phyloP scores from a whole-genome alignment of 2,888 invertebrate genomes.

The Rhamphomyia laevipes region DNA sequence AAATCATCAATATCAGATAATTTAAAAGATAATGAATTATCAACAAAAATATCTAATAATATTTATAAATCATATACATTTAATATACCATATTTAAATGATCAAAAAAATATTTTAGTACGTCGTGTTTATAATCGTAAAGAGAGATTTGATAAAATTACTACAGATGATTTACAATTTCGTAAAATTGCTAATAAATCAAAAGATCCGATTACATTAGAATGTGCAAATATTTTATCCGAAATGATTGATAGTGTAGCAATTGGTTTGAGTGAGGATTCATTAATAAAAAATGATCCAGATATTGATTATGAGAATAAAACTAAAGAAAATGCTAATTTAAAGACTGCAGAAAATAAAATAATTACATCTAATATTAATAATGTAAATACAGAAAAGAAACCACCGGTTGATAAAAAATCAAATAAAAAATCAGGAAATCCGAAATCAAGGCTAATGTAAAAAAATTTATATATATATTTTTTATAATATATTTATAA shows the following conservation, averaged over 20 bases:
- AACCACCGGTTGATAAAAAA: background rate
- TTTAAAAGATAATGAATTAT: conserved; percentile 15
- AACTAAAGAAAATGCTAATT: conserved; percentile 16
- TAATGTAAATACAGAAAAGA: background rate
- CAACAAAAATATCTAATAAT: conserved; percentile 5
- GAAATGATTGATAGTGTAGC: conserved; percentile 49
- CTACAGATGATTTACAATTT: conserved; percentile 24
- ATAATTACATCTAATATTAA: background rate
- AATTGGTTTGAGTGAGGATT: conserved; percentile 45
- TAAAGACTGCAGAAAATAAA: conserved; percentile 17
- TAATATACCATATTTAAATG: conserved; percentile 45
- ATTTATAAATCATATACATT: conserved; percentile 40
- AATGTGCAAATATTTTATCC: conserved; percentile 38
- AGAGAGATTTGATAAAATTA: conserved; percentile 23
- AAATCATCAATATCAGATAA: background rate
- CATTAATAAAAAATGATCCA: conserved; percentile 38
- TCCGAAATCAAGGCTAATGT: background rate
- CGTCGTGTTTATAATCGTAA: conserved; percentile 33
- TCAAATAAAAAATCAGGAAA: background rate
- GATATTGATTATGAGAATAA: conserved; percentile 19
- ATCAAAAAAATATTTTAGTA: conserved; percentile 46
- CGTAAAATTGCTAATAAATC: conserved; percentile 13
- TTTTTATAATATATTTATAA: conserved; percentile 3
- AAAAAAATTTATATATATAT: background rate
- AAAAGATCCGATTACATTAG: conserved; percentile 17